Base-by-base conservation (phyloP, 2,888 invertebrate species). In the Drosophila paranaensis region DNA sequence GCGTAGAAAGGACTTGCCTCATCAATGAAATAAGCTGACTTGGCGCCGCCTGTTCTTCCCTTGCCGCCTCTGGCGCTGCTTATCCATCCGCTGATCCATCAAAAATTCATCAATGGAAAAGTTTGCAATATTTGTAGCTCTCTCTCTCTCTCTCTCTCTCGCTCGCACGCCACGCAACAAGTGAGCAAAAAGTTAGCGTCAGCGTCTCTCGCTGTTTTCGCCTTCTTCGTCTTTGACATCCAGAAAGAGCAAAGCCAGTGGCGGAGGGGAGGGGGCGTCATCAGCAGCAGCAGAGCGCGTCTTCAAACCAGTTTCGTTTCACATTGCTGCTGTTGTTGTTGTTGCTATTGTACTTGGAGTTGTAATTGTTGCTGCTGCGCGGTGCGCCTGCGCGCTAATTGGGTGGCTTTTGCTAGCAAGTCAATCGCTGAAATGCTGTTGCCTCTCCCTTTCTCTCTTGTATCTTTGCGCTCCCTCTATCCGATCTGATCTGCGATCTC, bases 41-140 rank as follows among this genome's bases (percentile, higher is more conserved):
- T 54, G 43, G 25, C 27, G 61, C 43, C 51, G 33, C 20, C 27
- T 35, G 16, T 43, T 30, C 2, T 35, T n/a, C 27, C 37, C 35
- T 35, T 35, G 39, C 39, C 20, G 43, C 39, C 13, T 20, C 9
- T 27, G 27, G 9, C 25, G 30, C 13, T 16, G 25, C 14, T 16
- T 13, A n/a, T 37, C 43, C 27, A 43, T 40, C 43, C 27, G 40
- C 51, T 39, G 53, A 13, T 72, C 27, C 40, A 50, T 33, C 43
- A 60, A 61, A 86, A 81, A 87, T 81, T 89, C 84, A 89, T 84
- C 89, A 84, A 84, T 84, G 84, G 89, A 84, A 84, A 84, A 84
- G 81, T 89, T 86, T 89, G 89, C 89, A 86, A 86, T 55, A 60
- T 53, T 6, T 25, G 11, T 70, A 58, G 40, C 25, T 43, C 43